Conservation (phyloP, 1,140 invertebrate species). For the Reticulitermes speratus region DNA sequence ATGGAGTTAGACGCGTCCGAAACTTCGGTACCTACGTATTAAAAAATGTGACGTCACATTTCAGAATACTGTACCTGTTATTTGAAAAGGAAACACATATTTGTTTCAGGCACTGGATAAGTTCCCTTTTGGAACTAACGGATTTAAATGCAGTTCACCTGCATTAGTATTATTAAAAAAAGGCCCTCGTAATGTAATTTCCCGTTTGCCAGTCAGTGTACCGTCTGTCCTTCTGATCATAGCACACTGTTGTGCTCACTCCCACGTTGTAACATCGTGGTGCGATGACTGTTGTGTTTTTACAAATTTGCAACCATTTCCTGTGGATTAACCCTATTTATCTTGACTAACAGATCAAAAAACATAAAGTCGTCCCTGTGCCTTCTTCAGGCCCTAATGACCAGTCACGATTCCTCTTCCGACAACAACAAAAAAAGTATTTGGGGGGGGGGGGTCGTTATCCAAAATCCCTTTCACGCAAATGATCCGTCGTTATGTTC, state of each 20-base stretch:
- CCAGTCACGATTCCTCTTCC: constrained; percentile 3
- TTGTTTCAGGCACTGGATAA: too few relatives aligned
- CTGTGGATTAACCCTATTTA: constrained; percentile 16
- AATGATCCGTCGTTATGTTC: neutral
- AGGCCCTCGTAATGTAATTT: too few relatives aligned
- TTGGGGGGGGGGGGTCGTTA: neutral
- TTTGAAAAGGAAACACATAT: too few relatives aligned
- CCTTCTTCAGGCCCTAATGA: neutral
- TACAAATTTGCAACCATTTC: constrained; percentile 13
- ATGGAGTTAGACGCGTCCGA: too few relatives aligned
- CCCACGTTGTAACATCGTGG: neutral
- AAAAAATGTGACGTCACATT: too few relatives aligned
- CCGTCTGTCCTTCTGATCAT: too few relatives aligned
- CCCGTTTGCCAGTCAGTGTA: too few relatives aligned
- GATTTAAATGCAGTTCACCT: too few relatives aligned
- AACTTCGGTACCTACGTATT: too few relatives aligned
- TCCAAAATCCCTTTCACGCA: constrained; percentile 7
- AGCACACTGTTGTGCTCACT: neutral
- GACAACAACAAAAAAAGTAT: constrained; percentile 10
- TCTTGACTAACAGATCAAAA: constrained; percentile 19
- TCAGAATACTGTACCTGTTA: too few relatives aligned
- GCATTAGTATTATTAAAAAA: too few relatives aligned
- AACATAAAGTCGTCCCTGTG: neutral
- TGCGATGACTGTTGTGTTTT: neutral
- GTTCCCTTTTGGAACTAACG: too few relatives aligned